Conservation (phyloP, 2,113 vertebrate species). For the Aphelocoma coerulescens region DNA sequence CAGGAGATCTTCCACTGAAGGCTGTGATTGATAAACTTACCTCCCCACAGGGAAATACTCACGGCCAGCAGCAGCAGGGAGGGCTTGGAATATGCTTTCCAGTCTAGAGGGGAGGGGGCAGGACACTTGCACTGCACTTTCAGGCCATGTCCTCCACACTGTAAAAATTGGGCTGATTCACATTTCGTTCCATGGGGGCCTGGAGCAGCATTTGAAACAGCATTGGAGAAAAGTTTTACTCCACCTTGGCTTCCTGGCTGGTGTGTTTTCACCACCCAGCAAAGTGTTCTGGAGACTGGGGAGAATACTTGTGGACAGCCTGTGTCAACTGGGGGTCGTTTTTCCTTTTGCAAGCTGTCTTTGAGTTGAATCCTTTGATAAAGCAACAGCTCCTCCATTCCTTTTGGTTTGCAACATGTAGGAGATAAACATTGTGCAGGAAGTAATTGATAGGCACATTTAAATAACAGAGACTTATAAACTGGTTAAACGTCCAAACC, state of each 20-base stretch:
- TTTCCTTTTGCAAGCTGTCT: background rate
- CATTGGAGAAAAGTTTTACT: background rate
- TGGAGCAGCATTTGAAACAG: background rate
- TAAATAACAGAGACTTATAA: background rate
- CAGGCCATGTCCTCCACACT: background rate
- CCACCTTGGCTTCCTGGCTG: background rate
- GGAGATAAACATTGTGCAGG: background rate
- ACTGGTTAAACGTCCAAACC: background rate
- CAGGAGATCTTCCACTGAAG: background rate
- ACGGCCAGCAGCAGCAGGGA: background rate
- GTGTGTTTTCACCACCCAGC: background rate
- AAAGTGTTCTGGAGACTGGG: background rate
- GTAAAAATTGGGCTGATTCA: background rate
- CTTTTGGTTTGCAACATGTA: background rate
- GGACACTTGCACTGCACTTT: background rate
- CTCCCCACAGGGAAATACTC: background rate
- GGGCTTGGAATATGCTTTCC: background rate
- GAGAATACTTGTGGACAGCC: background rate
- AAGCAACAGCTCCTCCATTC: background rate
- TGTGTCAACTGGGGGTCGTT: background rate
- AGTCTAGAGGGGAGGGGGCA: background rate
- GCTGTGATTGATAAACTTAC: background rate
- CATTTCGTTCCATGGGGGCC: background rate
- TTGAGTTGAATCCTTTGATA: background rate
- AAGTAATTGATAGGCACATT: background rate